Conservation (phyloP, 1,140 invertebrate genomes). For the Myzus persicae region DNA sequence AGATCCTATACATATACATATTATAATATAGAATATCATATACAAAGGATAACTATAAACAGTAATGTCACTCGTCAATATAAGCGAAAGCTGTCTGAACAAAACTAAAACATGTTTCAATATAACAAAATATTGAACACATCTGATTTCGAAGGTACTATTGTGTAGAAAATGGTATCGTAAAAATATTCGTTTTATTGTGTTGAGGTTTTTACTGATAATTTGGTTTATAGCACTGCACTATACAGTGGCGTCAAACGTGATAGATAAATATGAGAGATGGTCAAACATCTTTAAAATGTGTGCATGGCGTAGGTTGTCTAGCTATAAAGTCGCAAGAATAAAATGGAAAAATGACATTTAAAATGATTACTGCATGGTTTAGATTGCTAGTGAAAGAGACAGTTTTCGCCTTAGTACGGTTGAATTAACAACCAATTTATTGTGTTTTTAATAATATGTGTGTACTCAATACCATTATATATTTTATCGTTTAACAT, state of each 20-base stretch:
- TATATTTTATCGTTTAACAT: neutral
- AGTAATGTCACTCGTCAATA: neutral
- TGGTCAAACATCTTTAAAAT: neutral
- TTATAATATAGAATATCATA: neutral
- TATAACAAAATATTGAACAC: neutral
- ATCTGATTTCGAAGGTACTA: neutral
- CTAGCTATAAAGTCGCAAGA: neutral
- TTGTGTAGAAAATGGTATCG: neutral
- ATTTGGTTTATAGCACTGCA: neutral
- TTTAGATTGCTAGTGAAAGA: neutral
- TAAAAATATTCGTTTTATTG: constrained; percentile 28
- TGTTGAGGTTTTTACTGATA: neutral
- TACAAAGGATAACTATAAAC: neutral
- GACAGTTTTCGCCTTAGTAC: neutral
- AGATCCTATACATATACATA: neutral
- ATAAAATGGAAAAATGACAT: neutral
- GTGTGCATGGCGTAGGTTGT: neutral
- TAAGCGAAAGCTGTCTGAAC: neutral
- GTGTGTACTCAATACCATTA: neutral
- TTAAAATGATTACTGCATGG: neutral
- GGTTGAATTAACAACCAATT: neutral
- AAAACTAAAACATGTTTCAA: neutral
- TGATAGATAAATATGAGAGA: neutral
- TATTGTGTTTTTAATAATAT: neutral
- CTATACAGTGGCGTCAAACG: neutral